Base-by-base conservation (phyloP, 2,888 invertebrate species). In the Luperina nickerlii region DNA sequence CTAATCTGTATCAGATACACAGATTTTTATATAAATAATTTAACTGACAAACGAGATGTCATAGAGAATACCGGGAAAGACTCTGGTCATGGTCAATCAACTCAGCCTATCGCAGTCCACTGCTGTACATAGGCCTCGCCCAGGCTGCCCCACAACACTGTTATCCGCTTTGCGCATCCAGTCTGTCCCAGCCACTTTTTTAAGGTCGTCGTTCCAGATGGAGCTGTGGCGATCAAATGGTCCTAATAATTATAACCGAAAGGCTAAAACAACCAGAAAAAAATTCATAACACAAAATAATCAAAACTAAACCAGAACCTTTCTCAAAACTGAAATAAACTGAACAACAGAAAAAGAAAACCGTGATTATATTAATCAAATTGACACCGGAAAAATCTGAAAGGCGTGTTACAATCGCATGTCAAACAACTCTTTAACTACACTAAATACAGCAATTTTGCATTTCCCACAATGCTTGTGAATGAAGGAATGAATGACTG, bases 391-490 rank as follows among this genome's bases (percentile, higher is more conserved):
- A 84, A 84, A 65, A 72, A 70, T 65, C 45, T 27, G 32, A 13
- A 65, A 51, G 54, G 51, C 24, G 51, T 63, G 60, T 20, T 42
- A 42, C n/a, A 57, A 67, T 85, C 67, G 70, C 73, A 74, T 71
- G 70, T 65, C 87, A 76, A 78, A 76, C 79, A 65, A 74, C 27
- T 24, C 63, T 63, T 51, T 70, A 70, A 75, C 76, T 32, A 74
- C n/a, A 62, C 54, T 74, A 68, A 83, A 88, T 83, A 83, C 74
- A 88, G 77, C 83, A 74, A 83, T 79, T 76, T 80, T 45, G 60
- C 69, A 72, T 80, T 87, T 82, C 83, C 78, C 86, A 86, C 83
- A 86, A 73, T 70, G 60, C 68, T 70, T 86, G 82, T 76, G 84
- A 74, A 85, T 70, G 60, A 85, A 70, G 1, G 69, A 69, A 79